Percentiles rank a stretch among this genome's conserved stretches.
Evolutionary conservation across 2,888 invertebrate genomes (phyloP).

Genomic region (Fissipunctia ypsillon): DNA sequence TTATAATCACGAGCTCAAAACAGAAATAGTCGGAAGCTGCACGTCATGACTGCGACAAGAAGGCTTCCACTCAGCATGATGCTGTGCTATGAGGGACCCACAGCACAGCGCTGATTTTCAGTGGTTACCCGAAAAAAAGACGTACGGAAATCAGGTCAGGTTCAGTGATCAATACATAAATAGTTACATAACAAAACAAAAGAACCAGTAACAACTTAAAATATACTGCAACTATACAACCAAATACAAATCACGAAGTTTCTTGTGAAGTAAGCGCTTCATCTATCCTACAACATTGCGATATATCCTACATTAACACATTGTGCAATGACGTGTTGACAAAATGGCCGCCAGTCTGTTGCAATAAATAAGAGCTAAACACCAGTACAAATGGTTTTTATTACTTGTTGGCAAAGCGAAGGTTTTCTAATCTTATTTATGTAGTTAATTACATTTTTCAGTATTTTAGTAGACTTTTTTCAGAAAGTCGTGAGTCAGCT

Average conservation of each 20-base stretch:
- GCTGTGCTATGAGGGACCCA: too few species aligned
- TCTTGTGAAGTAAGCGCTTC: neutral
- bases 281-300: neutral
- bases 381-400: constrained; percentile 50
- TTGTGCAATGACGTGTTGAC: neutral
- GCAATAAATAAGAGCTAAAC: constrained; percentile 51
- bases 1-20: too few species aligned
- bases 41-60: too few species aligned
- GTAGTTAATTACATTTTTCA: constrained; percentile 24
- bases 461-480: constrained; percentile 15
- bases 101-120: too few species aligned
- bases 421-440: constrained; percentile 43
- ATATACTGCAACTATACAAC: too few species aligned
- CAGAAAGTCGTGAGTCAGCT: neutral
- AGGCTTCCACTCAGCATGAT: too few species aligned
- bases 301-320: neutral
- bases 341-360: constrained; percentile 17
- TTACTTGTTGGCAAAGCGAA: constrained; percentile 55
- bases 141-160: too few species aligned
- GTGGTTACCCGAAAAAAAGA: too few species aligned
- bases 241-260: neutral
- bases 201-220: too few species aligned
- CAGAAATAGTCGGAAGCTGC: too few species aligned
- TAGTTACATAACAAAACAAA: too few species aligned
- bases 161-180: too few species aligned